Evolutionary conservation across 2,113 vertebrate genomes (phyloP).

Genomic region (Andinoacara biseriatus): DNA sequence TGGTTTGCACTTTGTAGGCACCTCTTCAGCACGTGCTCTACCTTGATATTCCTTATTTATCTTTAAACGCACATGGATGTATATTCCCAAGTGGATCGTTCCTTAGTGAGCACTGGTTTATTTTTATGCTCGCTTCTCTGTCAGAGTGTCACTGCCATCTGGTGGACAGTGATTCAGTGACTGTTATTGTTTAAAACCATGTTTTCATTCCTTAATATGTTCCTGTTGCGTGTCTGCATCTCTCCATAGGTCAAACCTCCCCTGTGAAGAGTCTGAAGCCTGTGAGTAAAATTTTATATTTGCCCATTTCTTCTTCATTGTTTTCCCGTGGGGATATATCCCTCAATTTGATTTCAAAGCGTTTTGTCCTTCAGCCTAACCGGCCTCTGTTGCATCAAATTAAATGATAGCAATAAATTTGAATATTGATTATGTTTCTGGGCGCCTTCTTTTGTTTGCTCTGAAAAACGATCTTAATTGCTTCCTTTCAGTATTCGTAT

Average conservation of each 20-base stretch:
- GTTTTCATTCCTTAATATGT: constrained; percentile 30
- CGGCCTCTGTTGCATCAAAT: constrained; percentile 64
- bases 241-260: constrained; percentile 89
- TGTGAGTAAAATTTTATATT: constrained; percentile 83
- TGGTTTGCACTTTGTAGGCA: constrained; percentile 25
- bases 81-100: constrained; percentile 51
- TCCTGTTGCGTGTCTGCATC: constrained; percentile 46
- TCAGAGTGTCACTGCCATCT: constrained; percentile 68
- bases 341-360: constrained; percentile 61
- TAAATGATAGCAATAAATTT: constrained; percentile 76
- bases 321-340: constrained; percentile 23
- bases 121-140: constrained; percentile 24
- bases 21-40: constrained; percentile 26
- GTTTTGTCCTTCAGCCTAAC: constrained; percentile 68
- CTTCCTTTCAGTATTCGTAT: constrained; percentile 63
- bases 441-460: constrained; percentile 70
- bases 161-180: constrained; percentile 31
- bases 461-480: constrained; percentile 73
- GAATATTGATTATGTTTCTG: constrained; percentile 75
- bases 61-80: constrained; percentile 56
- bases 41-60: constrained; percentile 45
- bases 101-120: constrained; percentile 40
- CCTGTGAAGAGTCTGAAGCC: constrained; percentile 93
- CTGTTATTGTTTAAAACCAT: not conserved
- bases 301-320: constrained; percentile 23